Percentiles rank a stretch among this genome's conserved stretches.
These are phyloP conservation scores for Anolis sagrei DNA, from an alignment of 2,113 vertebrate species.

Conservation along the genomic window DNA sequence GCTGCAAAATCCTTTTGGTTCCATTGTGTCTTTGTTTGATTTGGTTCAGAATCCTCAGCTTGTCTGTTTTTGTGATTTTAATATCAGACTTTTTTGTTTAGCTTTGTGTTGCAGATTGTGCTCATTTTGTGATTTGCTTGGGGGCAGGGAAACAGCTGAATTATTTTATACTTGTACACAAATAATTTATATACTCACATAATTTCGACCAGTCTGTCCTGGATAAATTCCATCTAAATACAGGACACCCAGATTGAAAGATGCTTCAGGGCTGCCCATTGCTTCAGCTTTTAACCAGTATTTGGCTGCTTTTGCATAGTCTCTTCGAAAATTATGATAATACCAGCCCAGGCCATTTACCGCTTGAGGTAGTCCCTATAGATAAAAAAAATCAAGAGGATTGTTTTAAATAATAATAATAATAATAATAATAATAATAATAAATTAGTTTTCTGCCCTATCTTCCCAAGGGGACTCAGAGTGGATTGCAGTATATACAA, in stretches of 20 bases:
- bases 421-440: too few relatives aligned
- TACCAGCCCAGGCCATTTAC: conserved; percentile 94
- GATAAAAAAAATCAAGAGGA: conserved; percentile 36
- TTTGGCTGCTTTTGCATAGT: conserved; percentile 78
- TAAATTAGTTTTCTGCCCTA: too few relatives aligned
- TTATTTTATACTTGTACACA: not conserved
- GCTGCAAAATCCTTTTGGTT: not conserved
- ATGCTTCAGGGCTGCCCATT: conserved; percentile 84
- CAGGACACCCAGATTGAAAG: conserved; percentile 89
- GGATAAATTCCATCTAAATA: conserved; percentile 82
- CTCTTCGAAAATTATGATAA: conserved; percentile 83
- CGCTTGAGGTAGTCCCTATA: conserved; percentile 88
- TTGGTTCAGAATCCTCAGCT: too few relatives aligned
- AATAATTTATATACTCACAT: conserved; percentile 77
- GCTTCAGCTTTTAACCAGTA: conserved; percentile 88
- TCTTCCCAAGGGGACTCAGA: too few relatives aligned
- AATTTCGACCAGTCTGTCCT: conserved; percentile 77
- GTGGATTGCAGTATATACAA: too few relatives aligned
- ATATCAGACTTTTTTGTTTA: not conserved
- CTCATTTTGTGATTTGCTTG: not conserved
- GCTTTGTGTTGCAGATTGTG: not conserved
- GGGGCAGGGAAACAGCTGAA: not conserved
- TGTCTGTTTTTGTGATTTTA: not conserved
- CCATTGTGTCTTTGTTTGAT: not conserved
- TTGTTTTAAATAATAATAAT: too few relatives aligned